These are phyloP conservation scores for Agelastica alni DNA, from an alignment of 2,888 invertebrate species.

Conservation along the genomic window DNA sequence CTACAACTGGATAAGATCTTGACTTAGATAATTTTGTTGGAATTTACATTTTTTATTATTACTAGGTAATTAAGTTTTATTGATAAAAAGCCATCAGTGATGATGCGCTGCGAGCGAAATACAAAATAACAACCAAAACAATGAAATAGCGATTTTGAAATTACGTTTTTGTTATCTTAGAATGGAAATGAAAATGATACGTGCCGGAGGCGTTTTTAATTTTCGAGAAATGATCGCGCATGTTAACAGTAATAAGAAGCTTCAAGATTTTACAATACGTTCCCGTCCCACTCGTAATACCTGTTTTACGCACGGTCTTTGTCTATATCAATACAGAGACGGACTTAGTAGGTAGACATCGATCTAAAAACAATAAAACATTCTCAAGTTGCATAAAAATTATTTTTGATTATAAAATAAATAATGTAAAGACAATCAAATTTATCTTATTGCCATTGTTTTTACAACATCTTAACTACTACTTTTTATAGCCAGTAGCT, in stretches of 20 bases:
- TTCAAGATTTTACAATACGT: conserved; percentile 52
- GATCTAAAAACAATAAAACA: no score
- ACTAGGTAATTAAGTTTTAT: conserved; percentile 1
- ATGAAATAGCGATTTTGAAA: conserved; percentile 56
- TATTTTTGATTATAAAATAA: no score
- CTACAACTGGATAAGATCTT: no score
- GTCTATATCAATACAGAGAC: conserved; percentile 22
- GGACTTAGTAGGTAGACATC: no score
- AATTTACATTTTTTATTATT: no score
- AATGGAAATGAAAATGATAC: conserved; percentile 56
- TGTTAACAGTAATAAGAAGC: conserved; percentile 55
- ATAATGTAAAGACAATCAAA: neutral
- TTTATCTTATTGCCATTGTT: no score
- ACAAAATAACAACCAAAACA: conserved; percentile 54
- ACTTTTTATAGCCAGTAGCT: no score
- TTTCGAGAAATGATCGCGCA: conserved; percentile 57
- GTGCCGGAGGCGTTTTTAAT: conserved; percentile 57
- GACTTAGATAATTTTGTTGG: no score
- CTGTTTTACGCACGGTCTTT: conserved; percentile 38
- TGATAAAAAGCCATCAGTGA: neutral
- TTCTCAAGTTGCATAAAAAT: no score
- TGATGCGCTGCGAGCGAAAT: conserved; percentile 4
- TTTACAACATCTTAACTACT: no score
- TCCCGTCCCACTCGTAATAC: conserved; percentile 42
- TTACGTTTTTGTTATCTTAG: conserved; percentile 56